Conservation (phyloP, 1,140 invertebrate species). For the Paralvinella palmiformis region DNA sequence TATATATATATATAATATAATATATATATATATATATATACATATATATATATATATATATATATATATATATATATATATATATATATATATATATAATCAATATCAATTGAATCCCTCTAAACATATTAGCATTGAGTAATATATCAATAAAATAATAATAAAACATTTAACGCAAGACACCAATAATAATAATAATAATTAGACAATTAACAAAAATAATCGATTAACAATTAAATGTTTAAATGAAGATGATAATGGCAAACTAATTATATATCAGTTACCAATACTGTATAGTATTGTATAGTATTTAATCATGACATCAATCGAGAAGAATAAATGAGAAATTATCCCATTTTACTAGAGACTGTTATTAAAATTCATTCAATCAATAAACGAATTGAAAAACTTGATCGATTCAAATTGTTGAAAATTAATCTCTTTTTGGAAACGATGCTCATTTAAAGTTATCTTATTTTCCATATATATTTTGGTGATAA, state of each 20-base stretch:
- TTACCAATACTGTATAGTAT: not conserved
- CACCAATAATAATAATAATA: not conserved
- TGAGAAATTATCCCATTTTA: not conserved
- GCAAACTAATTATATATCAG: not conserved
- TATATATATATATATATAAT: not conserved
- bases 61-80: conserved; percentile 8
- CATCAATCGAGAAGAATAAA: not conserved
- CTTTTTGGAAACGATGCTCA: no score
- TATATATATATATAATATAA: conserved; percentile 3
- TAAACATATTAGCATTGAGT: no score
- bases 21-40: conserved; percentile 9
- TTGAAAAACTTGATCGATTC: no score
- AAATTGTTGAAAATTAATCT: no score
- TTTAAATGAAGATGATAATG: no score
- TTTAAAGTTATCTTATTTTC: no score
- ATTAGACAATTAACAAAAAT: not conserved
- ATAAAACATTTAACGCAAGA: not conserved
- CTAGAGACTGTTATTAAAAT: no score
- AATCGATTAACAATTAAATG: no score
- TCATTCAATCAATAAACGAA: no score
- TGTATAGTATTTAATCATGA: not conserved
- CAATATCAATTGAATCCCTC: not conserved
- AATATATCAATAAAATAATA: not conserved
- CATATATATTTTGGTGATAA: no score
- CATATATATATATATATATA: conserved; percentile 8